Percentiles rank a stretch among this genome's conserved stretches.
These are phyloP conservation scores for Oryzias melastigma DNA, from an alignment of 2,113 vertebrate genomes.

Conservation along the genomic window DNA sequence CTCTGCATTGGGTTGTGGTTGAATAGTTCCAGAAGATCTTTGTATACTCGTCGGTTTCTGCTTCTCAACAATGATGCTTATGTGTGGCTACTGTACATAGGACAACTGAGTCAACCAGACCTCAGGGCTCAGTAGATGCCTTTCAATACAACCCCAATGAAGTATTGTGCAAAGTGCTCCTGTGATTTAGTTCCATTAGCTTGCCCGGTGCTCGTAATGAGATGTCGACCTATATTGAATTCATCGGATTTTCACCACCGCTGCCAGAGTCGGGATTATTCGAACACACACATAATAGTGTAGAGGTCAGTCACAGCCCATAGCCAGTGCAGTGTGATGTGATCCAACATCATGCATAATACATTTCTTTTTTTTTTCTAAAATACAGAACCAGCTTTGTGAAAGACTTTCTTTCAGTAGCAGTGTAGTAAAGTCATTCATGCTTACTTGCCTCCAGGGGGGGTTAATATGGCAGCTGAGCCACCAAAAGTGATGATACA, in stretches of 20 bases:
- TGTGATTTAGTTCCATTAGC: conserved; percentile 50
- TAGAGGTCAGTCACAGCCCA: conserved; percentile 15
- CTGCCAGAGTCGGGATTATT: conserved; percentile 16
- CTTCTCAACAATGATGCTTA: conserved; percentile 1
- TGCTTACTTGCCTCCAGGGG: not conserved
- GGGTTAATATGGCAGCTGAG: not conserved
- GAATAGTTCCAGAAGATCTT: conserved; percentile 38
- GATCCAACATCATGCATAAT: conserved; percentile 11
- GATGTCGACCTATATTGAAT: conserved; percentile 36
- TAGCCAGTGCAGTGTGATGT: conserved; percentile 6
- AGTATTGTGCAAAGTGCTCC: conserved; percentile 33
- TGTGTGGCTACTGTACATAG: conserved; percentile 21
- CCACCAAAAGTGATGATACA: conserved; percentile 1
- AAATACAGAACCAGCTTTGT: conserved; percentile 1
- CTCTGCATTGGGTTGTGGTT: conserved; percentile 25
- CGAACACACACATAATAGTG: conserved; percentile 19
- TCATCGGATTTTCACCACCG: conserved; percentile 9
- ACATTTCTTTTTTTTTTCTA: not conserved
- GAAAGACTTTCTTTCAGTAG: conserved; percentile 6
- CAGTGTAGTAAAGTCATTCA: not conserved
- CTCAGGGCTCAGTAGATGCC: conserved; percentile 46
- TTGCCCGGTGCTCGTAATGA: conserved; percentile 15
- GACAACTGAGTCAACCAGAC: conserved; percentile 64
- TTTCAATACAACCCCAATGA: conserved; percentile 34
- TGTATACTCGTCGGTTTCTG: conserved; percentile 36